A percentile compares a stretch with the other conserved stretches of the same genome.
phyloP scores from a whole-genome alignment of 1,140 invertebrate genomes.

The Batillaria attramentaria region DNA sequence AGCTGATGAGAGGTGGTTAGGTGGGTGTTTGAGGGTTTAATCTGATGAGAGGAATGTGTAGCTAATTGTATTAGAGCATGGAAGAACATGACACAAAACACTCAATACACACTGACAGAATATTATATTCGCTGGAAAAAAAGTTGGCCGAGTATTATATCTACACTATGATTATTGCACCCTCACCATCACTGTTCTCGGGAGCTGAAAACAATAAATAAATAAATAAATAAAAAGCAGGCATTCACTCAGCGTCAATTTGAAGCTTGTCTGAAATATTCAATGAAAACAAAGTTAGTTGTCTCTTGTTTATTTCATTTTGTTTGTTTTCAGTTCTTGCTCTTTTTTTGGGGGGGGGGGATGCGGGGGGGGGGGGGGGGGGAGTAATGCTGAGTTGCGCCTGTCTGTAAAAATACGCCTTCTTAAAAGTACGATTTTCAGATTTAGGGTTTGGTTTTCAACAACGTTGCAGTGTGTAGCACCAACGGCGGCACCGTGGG shows the following conservation, averaged over 20 bases:
- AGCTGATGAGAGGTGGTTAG: no score
- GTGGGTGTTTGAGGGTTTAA: no score
- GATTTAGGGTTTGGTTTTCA: background rate
- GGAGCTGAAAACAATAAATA: no score
- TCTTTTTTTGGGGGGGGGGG: background rate
- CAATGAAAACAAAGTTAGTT: background rate
- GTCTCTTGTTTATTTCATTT: background rate
- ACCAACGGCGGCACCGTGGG: background rate
- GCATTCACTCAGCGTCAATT: background rate
- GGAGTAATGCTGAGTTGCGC: background rate
- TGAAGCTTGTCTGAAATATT: background rate
- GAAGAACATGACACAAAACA: no score
- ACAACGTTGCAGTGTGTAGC: background rate
- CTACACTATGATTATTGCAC: no score
- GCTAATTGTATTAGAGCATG: no score
- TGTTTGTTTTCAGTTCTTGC: background rate
- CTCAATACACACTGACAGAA: no score
- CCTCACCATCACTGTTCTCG: no score
- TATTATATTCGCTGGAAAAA: no score
- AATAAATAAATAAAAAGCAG: no score
- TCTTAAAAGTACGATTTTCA: background rate
- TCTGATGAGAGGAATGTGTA: no score
- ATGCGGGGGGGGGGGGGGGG: background rate
- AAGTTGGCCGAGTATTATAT: no score
- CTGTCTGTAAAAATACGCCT: background rate